Base-by-base conservation (phyloP, 53 echinoderm and acorn worm genomes). In the Echinometra lucunter region DNA sequence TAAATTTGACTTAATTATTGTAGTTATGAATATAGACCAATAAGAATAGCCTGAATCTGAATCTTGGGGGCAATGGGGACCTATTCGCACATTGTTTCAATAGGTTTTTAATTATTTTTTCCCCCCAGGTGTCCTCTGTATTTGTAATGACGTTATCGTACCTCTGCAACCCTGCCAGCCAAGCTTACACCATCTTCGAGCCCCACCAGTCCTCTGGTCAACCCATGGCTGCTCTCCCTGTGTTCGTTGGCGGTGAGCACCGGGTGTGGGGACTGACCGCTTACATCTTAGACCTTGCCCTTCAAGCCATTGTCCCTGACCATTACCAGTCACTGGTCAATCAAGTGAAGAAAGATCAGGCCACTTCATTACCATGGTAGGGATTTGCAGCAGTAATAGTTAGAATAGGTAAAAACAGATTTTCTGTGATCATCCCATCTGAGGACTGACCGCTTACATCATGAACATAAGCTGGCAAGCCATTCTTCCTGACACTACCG, bases 241-340 rank as follows among this genome's bases (percentile, higher is more conserved):
- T 95, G 11, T 97, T 96, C 44, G 82, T 95, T 30, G 97, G 97
- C 37, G 96, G 96, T 9, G 95, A 91, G 23, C 92, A 96, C 58
- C 94, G 95, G 66, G 92, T 97, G 12, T 97, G 97, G 97, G 97
- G 97, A 16, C 47, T 97, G 91, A 95, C 97, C 1, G 97, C 97
- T 8, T 17, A 90, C 44, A 89, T 95, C 37, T 34, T 95, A 16
- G 95, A 97, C 93, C 37, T 56, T 21, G 92, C 95, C 1, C 74
- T 97, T 45, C 45, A 78, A 55, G 83, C 87, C 5, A 88, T 97
- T 6, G 89, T 96, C 23, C 97, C 95, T 3, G 85, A 82, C 23
- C 42, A 94, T 2, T 95, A 97, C 90, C 92, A 58, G 27, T 95
- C 96, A 19, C 57, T 95, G 23, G 37, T 92, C n/a, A 70, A 28